These are phyloP conservation scores for Cheilosia variabilis DNA, from an alignment of 2,888 invertebrate genomes.

Conservation along the genomic window DNA sequence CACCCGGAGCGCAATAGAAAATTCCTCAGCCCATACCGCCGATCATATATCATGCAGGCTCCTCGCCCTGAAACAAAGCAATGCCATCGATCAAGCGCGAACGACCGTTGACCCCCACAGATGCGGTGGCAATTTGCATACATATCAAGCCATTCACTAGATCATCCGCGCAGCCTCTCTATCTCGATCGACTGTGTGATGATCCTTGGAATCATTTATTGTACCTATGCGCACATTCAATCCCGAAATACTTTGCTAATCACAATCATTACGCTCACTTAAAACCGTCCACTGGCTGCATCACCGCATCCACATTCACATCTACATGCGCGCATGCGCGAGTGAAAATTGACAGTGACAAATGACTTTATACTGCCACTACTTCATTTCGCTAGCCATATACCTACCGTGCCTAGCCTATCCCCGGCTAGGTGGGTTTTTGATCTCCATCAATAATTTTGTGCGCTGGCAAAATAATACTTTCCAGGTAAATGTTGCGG, in stretches of 20 bases:
- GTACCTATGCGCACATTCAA: conserved; percentile 52
- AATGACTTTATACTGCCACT: conserved; percentile 75
- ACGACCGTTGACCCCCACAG: conserved; percentile 69
- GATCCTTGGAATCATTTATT: conserved; percentile 65
- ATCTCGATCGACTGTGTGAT: conserved; percentile 20
- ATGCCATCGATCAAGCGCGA: conserved; percentile 67
- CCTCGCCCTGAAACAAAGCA: conserved; percentile 64
- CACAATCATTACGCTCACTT: conserved; percentile 75
- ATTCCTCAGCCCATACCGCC: conserved; percentile 29
- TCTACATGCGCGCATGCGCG: conserved; percentile 22
- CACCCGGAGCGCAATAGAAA: conserved; percentile 3
- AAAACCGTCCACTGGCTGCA: conserved; percentile 48
- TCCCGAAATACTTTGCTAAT: conserved; percentile 73
- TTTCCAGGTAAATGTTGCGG: conserved; percentile 63
- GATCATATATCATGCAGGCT: conserved; percentile 62
- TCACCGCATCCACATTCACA: conserved; percentile 1
- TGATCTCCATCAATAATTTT: conserved; percentile 74
- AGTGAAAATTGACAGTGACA: conserved; percentile 73
- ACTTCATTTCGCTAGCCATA: conserved; percentile 52
- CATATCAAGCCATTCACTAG: conserved; percentile 59
- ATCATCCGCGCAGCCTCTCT: conserved; percentile 44
- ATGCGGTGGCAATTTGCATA: conserved; percentile 73
- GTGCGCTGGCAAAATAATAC: conserved; percentile 41
- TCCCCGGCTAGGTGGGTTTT: conserved; percentile 30
- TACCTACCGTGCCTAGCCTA: conserved; percentile 39